Evolutionary conservation across 2,888 invertebrate species (phyloP).

Genomic region (Scaptomyza cyrtandrae): DNA sequence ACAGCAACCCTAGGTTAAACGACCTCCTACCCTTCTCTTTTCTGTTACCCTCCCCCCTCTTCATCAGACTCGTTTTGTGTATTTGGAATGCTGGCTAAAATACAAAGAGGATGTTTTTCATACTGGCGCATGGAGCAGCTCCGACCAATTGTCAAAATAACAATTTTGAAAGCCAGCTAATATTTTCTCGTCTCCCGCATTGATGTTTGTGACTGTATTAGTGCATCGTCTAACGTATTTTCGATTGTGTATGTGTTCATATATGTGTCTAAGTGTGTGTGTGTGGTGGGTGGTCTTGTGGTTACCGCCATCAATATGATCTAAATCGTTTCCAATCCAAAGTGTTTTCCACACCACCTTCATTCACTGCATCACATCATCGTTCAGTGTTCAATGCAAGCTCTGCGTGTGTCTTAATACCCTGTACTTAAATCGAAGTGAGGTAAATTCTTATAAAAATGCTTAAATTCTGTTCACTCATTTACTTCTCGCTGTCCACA

Average conservation of each 20-base stretch:
- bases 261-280: background rate
- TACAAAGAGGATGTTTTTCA: slow-evolving; percentile 30
- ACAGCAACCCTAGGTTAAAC: slow-evolving; percentile 34
- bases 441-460: background rate
- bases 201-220: slow-evolving; percentile 4
- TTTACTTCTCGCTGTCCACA: background rate
- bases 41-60: background rate
- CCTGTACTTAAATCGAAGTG: background rate
- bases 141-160: slow-evolving; percentile 64
- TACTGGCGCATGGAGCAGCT: slow-evolving; percentile 23
- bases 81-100: slow-evolving; percentile 14
- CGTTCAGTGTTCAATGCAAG: slow-evolving; percentile 8
- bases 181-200: slow-evolving; percentile 52
- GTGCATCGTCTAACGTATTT: background rate
- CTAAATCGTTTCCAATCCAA: slow-evolving; percentile 62
- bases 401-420: slow-evolving; percentile 1
- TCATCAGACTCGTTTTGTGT: background rate
- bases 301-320: slow-evolving; percentile 29
- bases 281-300: slow-evolving; percentile 14
- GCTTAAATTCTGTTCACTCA: background rate
- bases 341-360: slow-evolving; percentile 36
- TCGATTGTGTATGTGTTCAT: background rate
- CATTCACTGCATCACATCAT: slow-evolving; percentile 1
- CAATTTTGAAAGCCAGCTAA: slow-evolving; percentile 63
- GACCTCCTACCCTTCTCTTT: slow-evolving; percentile 9